Evolutionary conservation across 2,797 vertebrate species (phyloP).

Genomic region (Diceros bicornis): DNA sequence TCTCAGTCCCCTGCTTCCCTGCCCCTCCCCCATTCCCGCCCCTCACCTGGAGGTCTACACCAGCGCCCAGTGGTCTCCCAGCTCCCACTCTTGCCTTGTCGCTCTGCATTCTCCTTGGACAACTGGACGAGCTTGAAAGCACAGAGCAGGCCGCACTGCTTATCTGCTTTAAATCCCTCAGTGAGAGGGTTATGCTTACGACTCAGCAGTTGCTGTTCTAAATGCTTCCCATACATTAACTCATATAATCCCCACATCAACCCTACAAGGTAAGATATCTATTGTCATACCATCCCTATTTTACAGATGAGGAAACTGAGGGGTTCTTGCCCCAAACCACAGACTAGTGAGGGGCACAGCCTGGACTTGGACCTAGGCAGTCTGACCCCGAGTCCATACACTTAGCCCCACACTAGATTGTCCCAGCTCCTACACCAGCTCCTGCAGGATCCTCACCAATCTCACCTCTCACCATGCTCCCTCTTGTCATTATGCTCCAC

Average conservation of each 20-base stretch:
- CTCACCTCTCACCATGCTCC: not conserved
- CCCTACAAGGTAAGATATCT: not conserved
- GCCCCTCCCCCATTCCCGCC: rapidly evolving
- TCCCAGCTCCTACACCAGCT: not conserved
- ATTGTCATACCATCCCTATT: not conserved
- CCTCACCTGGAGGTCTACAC: not conserved
- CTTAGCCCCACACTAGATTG: not conserved
- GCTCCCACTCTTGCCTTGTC: rapidly evolving
- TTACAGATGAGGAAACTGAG: not conserved
- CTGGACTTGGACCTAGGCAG: not conserved
- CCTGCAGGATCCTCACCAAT: not conserved
- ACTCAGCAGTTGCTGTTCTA: too few relatives aligned
- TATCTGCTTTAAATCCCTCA: not conserved
- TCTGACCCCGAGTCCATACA: not conserved
- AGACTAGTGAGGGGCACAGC: not conserved
- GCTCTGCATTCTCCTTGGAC: not conserved
- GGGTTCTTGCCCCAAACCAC: not conserved
- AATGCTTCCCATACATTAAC: too few relatives aligned
- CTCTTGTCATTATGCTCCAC: rapidly evolving
- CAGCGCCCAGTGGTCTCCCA: not conserved
- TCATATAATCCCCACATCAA: too few relatives aligned
- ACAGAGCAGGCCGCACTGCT: rapidly evolving
- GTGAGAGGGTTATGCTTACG: not conserved
- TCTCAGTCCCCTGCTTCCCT: not conserved
- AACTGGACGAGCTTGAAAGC: not conserved